Conservation (phyloP, 1,140 invertebrate genomes). For the Neuroterus valhalla region DNA sequence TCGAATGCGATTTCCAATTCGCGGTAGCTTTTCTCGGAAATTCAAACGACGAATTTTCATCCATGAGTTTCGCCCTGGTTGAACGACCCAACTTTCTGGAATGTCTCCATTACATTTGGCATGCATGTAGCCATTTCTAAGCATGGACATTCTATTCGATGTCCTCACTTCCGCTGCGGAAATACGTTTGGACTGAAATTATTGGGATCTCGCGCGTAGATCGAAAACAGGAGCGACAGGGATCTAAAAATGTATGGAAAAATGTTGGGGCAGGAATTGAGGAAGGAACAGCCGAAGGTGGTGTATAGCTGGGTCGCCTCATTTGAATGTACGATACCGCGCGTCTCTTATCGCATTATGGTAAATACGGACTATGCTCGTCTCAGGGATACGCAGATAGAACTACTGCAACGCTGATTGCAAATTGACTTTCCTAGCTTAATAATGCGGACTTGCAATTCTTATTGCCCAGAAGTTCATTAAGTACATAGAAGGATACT, state of each 20-base stretch:
- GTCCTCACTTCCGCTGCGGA: neutral
- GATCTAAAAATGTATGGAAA: constrained; percentile 34
- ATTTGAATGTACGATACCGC: constrained; percentile 69
- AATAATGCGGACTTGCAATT: constrained; percentile 55
- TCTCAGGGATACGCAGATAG: constrained; percentile 46
- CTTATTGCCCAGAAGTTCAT: constrained; percentile 4
- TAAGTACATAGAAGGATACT: neutral
- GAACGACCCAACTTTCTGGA: constrained; percentile 41
- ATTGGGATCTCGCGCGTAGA: constrained; percentile 8
- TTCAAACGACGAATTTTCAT: constrained; percentile 51
- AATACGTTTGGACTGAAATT: neutral
- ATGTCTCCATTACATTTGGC: constrained; percentile 58
- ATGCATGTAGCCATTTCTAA: constrained; percentile 69
- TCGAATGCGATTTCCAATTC: constrained; percentile 28
- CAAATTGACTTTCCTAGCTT: constrained; percentile 69
- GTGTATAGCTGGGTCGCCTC: constrained; percentile 47
- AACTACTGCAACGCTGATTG: constrained; percentile 64
- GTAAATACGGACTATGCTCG: constrained; percentile 66
- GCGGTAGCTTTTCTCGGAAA: constrained; percentile 44
- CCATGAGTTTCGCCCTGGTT: constrained; percentile 50
- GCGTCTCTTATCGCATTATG: constrained; percentile 70
- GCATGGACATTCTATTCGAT: constrained; percentile 44
- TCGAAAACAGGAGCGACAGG: neutral
- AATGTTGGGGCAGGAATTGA: constrained; percentile 1
- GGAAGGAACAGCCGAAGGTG: neutral